Percentiles rank a stretch among this genome's conserved stretches.
Conservation (phyloP, 2,888 invertebrate species). For the Psylliodes chrysocephalus region DNA sequence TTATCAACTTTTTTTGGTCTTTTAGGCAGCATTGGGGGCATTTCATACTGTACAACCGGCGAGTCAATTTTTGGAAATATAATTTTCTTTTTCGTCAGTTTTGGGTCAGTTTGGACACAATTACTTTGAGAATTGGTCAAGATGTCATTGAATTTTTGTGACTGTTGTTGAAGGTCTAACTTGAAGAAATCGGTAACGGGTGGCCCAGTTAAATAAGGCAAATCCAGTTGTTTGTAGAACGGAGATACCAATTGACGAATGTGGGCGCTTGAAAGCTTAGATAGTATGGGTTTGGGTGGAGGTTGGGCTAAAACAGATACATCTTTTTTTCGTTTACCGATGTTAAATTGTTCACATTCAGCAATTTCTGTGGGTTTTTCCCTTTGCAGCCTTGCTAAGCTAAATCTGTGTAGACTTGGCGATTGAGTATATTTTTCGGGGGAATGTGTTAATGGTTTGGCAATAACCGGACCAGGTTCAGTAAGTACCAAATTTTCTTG, state of each 20-base stretch:
- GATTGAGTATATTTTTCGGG: conserved; percentile 5
- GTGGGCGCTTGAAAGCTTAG: conserved; percentile 46
- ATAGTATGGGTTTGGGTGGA: conserved; percentile 30
- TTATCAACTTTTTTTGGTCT: conserved; percentile 21
- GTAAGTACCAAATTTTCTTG: not conserved
- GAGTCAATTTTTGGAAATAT: conserved; percentile 3
- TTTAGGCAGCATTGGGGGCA: not conserved
- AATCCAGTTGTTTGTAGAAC: conserved; percentile 43
- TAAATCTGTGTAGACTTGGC: not conserved
- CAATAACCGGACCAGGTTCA: not conserved
- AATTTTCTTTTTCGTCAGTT: not conserved
- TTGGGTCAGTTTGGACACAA: not conserved
- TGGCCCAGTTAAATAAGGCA: conserved; percentile 14
- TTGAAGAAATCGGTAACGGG: not conserved
- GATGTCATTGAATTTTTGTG: not conserved
- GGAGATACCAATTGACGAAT: conserved; percentile 52
- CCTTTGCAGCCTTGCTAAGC: conserved; percentile 3
- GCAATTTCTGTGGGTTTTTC: not conserved
- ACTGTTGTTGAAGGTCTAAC: not conserved
- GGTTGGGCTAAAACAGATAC: conserved; percentile 5
- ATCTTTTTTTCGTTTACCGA: conserved; percentile 8
- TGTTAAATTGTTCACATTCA: not conserved
- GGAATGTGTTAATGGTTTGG: not conserved
- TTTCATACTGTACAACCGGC: conserved; percentile 6
- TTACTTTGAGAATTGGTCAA: not conserved